Evolutionary conservation across 2,888 invertebrate species (phyloP).

Genomic region (Schizotus pectinicornis): DNA sequence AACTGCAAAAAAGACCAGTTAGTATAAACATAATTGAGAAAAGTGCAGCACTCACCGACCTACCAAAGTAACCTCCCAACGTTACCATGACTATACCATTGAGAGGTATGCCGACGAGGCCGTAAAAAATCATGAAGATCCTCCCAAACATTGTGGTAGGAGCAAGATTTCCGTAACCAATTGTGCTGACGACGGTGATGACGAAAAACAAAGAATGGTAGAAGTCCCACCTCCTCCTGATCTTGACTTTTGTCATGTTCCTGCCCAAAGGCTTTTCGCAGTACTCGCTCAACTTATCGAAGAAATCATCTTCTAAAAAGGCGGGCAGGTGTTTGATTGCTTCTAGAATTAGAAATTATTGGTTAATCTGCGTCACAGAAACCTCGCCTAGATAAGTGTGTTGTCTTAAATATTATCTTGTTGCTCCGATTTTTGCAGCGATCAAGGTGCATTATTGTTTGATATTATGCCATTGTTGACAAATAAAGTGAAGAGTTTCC

Average conservation of each 20-base stretch:
- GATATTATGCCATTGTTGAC: too few relatives aligned
- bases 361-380: too few relatives aligned
- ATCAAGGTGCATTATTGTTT: too few relatives aligned
- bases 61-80: conserved; percentile 85
- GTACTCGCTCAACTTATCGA: conserved; percentile 70
- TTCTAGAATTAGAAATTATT: too few relatives aligned
- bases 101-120: conserved; percentile 83
- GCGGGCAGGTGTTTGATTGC: too few relatives aligned
- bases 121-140: conserved; percentile 87
- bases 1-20: conserved; percentile 63
- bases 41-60: conserved; percentile 65
- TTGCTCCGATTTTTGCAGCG: too few relatives aligned
- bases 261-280: conserved; percentile 77
- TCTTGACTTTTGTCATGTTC: conserved; percentile 66
- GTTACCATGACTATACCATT: conserved; percentile 81
- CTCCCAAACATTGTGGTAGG: conserved; percentile 82
- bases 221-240: conserved; percentile 80
- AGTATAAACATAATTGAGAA: too few relatives aligned
- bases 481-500: too few relatives aligned
- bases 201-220: conserved; percentile 92
- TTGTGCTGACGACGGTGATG: conserved; percentile 89
- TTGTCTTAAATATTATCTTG: too few relatives aligned
- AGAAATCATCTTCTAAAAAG: conserved; percentile 24
- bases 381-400: too few relatives aligned
- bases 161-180: conserved; percentile 91